phyloP scores from a whole-genome alignment of 1,140 invertebrate genomes.

The Cylas formicarius region DNA sequence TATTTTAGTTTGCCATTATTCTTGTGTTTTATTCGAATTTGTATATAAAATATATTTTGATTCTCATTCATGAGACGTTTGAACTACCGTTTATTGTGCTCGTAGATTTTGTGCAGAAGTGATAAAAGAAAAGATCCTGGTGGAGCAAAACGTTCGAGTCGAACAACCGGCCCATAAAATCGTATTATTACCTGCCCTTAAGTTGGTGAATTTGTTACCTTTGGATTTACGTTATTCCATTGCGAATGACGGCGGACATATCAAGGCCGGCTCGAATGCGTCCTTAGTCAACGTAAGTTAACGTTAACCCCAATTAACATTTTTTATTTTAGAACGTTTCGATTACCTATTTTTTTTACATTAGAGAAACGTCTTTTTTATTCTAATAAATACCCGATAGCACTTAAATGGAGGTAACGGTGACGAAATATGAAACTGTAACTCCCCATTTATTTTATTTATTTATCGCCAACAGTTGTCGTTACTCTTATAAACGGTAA shows the following conservation, averaged over 20 bases:
- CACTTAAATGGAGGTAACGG: too few relatives aligned
- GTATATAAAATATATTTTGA: too few relatives aligned
- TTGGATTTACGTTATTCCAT: conserved; percentile 62
- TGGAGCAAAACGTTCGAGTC: conserved; percentile 45
- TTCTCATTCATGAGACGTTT: too few relatives aligned
- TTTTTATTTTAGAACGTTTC: neutral
- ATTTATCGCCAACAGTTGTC: too few relatives aligned
- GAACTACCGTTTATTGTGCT: too few relatives aligned
- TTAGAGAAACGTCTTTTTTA: neutral
- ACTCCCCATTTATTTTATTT: too few relatives aligned
- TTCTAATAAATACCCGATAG: neutral
- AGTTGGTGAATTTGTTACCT: conserved; percentile 70
- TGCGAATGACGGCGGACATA: conserved; percentile 47
- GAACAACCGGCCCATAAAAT: conserved; percentile 78
- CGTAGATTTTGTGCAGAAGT: conserved; percentile 72
- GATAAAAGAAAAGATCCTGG: conserved; percentile 71
- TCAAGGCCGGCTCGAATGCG: conserved; percentile 47
- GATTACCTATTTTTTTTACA: neutral
- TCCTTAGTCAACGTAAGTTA: conserved; percentile 31
- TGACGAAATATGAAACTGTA: too few relatives aligned
- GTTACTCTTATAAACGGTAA: too few relatives aligned
- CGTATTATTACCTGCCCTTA: conserved; percentile 73
- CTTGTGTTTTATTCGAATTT: too few relatives aligned
- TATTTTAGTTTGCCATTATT: too few relatives aligned
- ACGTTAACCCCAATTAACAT: neutral